These are phyloP conservation scores for Leuciscus waleckii DNA, from an alignment of 2,797 vertebrate genomes.

Conservation along the genomic window DNA sequence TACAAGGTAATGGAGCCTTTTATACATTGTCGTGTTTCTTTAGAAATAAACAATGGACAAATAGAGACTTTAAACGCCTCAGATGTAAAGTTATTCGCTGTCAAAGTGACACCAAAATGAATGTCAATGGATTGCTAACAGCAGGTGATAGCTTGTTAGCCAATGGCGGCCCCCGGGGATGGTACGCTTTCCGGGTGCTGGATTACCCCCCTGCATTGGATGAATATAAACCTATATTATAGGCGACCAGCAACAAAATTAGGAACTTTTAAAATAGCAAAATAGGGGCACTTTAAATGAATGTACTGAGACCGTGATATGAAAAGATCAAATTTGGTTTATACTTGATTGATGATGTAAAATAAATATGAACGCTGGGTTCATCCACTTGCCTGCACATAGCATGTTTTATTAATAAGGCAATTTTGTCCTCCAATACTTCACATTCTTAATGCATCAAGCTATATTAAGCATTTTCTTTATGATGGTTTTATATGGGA, in stretches of 20 bases:
- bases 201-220: background rate
- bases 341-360: background rate
- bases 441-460: background rate
- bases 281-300: background rate
- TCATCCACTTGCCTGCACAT: background rate
- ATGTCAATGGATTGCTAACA: too few relatives aligned
- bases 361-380: background rate
- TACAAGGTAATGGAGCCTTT: too few relatives aligned
- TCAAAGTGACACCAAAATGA: too few relatives aligned
- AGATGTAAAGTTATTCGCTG: too few relatives aligned
- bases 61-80: too few relatives aligned
- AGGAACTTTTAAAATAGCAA: background rate
- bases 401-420: background rate
- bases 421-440: background rate
- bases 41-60: too few relatives aligned
- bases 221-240: background rate
- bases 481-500: background rate
- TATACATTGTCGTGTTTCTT: too few relatives aligned
- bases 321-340: background rate
- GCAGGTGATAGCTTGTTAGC: too few relatives aligned
- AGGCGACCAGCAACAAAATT: background rate
- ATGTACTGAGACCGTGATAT: background rate
- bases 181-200: too few relatives aligned
- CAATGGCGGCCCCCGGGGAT: too few relatives aligned
- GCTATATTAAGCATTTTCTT: background rate